Base-by-base conservation (phyloP, 2,888 invertebrate species). In the Crioceris asparagi region DNA sequence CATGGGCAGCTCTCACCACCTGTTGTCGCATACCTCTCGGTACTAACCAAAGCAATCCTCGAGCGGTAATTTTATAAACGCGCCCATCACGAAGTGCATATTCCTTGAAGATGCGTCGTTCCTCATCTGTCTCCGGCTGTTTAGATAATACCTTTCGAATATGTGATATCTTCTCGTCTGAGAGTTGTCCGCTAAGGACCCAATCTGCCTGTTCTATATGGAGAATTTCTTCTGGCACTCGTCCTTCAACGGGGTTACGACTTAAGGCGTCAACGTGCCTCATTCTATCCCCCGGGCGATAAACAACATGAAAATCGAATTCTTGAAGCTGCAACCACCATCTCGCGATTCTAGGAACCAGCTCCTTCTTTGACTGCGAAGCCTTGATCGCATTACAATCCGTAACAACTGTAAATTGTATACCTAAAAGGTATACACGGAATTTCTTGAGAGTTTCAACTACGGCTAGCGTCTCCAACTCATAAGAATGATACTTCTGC, bases 381-480 rank as follows among this genome's bases (percentile, higher is more conserved):
- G 49, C 36, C 19, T 51, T 54, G 2, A 59, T 25, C 0, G 56
- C 48, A 17, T 53, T 53, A 30, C 59, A 60, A 35, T 64, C 63
- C 0, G 54, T 58, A 0, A 53, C 37, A 3, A 57, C 43, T 1
- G 41, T 50, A 36, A 62, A 61, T 3, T 30, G 11, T 3, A 49
- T 44, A 2, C 54, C 55, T 4, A 55, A 39, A 1, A 62, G 30
- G 38, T 61, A 62, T 1, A 48, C 47, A 8, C 58, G 44, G 39
- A 61, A 61, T 36, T 56, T 53, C 12, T 49, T 40, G 2, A 61
- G 25, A 8, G 51, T 46, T 35, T 47, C 52, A 0, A 62, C 54
- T 0, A 62, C 52, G 1, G 60, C 60, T n/a, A 64, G 49, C 1
- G 48, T 52, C 35, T 64, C 58, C 11, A 56, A 38, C 26, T 65